Evolutionary conservation across 1,140 invertebrate genomes (phyloP), one percentile per base, ranked within the genome.

Genomic region (Macrobrachium nipponense): DNA sequence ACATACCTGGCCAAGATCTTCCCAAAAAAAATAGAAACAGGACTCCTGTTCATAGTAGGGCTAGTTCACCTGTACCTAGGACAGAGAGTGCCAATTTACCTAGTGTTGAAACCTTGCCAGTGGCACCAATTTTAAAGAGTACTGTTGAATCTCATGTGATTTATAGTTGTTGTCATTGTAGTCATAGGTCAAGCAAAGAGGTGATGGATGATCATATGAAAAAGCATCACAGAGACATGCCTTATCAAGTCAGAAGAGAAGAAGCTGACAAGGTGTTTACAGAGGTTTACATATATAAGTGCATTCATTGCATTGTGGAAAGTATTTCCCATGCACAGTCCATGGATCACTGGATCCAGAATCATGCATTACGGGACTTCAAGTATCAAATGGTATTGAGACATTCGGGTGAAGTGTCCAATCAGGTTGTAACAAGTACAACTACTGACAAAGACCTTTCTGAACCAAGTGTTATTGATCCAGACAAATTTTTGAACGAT

Each of bases 121-220:
- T 44, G 17, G 18, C 60, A 7, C 23, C 77, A 70, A n/a, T 20
- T 17, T 44, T 23, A 14, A 83, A 73, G 18, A 82, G 66, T 66
- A 43, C 44, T 72, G 51, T 51, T 51, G 81, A 68, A 43, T 23
- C 82, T 12, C 77, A 82, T 18, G 15, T 66, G 60, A 70, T 59
- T 36, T 89, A 82, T 36, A 86, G 64, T 11, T 89, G 88, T 44
- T 89, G 88, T 83, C 88, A 89, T 77, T 89, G 88, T 80, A 85
- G 62, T 62, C 70, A 82, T n/a, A 80, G 81, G 66, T 79, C 85
- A 44, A 80, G 23, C 23, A 80, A 81, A 12, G 17, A 68, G 12
- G 75, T 60, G 20, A 86, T 89, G 51, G 86, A 85, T 8, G 88
- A 87, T 10, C 88, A 89, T 60, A 85, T 89, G 44, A 84, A 87